These are phyloP conservation scores for Aegypius monachus DNA, from an alignment of 2,113 vertebrate species.

Conservation along the genomic window DNA sequence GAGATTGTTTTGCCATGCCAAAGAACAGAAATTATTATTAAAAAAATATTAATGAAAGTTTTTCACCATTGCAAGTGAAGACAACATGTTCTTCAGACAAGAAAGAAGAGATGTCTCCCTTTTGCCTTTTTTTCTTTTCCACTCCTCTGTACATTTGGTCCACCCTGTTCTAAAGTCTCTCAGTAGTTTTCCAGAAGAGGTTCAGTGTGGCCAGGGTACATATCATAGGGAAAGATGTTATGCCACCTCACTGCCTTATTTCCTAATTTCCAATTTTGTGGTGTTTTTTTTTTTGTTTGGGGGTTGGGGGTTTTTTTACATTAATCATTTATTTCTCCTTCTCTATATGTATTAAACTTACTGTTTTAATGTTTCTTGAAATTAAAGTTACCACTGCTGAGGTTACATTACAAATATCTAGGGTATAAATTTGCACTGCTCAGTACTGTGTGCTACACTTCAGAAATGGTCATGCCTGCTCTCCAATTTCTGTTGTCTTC, in stretches of 20 bases:
- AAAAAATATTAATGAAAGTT: neutral
- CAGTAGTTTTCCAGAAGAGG: neutral
- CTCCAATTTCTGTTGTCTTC: neutral
- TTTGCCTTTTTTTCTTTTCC: neutral
- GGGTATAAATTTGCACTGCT: neutral
- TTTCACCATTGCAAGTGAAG: neutral
- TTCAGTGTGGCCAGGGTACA: neutral
- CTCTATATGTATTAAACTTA: neutral
- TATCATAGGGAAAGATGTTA: neutral
- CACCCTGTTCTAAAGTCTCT: neutral
- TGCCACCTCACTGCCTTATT: neutral
- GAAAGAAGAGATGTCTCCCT: neutral
- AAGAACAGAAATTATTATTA: neutral
- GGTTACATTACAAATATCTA: neutral
- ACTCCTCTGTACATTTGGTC: neutral
- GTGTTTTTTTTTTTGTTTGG: too few relatives aligned
- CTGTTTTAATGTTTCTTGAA: neutral
- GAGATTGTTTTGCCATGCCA: neutral
- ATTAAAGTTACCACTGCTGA: neutral
- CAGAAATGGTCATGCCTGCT: neutral
- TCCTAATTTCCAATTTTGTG: neutral
- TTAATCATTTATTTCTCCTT: neutral
- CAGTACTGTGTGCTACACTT: neutral
- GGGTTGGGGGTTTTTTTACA: neutral
- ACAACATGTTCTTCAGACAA: neutral